Conservation (phyloP, 2,113 vertebrate genomes). For the Gallinago paraguaiae region DNA sequence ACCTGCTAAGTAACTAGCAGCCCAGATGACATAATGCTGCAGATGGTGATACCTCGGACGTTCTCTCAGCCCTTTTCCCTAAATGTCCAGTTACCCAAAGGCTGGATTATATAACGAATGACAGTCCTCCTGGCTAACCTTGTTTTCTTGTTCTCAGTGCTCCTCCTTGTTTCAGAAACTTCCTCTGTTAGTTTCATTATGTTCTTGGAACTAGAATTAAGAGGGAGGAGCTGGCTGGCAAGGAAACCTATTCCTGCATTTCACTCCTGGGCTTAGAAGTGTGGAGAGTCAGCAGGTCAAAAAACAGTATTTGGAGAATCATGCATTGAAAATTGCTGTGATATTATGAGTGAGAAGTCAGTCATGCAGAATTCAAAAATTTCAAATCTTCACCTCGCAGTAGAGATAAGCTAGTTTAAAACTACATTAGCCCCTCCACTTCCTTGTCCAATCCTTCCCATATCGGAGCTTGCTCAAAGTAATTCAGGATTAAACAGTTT, state of each 20-base stretch:
- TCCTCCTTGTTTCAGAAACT: slow-evolving; percentile 66
- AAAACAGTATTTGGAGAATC: not conserved
- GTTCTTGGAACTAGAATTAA: slow-evolving; percentile 65
- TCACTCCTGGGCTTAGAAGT: not conserved
- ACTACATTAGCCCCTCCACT: not conserved
- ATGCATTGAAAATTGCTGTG: not conserved
- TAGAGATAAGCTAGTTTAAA: not conserved
- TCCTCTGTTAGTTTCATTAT: slow-evolving; percentile 66
- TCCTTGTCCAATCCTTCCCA: not conserved
- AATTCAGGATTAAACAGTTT: not conserved
- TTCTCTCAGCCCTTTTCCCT: slow-evolving; percentile 18
- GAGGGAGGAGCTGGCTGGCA: slow-evolving; percentile 58
- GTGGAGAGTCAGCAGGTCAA: not conserved
- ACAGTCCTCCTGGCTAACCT: slow-evolving; percentile 33
- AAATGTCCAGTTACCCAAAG: slow-evolving; percentile 11
- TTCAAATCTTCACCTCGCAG: not conserved
- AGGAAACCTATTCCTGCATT: slow-evolving; percentile 3
- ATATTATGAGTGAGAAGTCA: not conserved
- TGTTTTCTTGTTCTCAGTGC: slow-evolving; percentile 50
- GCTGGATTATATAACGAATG: slow-evolving; percentile 60
- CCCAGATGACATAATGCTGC: slow-evolving; percentile 22
- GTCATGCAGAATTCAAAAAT: not conserved
- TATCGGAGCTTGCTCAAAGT: not conserved
- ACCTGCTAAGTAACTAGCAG: not conserved
- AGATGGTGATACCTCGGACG: not conserved